Base-by-base conservation (phyloP, 2,888 invertebrate genomes). In the Orthosia cruda region DNA sequence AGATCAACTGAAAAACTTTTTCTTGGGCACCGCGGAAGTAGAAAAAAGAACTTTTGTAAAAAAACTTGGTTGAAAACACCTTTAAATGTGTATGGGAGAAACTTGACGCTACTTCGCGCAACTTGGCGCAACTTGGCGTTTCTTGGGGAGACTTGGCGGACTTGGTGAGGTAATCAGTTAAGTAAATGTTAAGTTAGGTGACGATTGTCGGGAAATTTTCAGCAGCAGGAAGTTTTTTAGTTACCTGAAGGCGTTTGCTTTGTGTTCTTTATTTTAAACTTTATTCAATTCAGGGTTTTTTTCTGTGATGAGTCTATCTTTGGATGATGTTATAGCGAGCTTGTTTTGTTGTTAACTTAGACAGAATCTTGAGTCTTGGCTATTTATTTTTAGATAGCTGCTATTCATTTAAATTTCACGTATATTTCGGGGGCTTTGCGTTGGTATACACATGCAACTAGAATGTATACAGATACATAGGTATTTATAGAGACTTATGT, bases 151-250 rank as follows among this genome's bases (percentile, higher is more conserved):
- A 58, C 52, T 73, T 71, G 70, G 63, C 67, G 26, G 74, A 73
- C 74, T 77, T 81, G 71, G 75, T 63, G 74, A 71, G 73, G 77
- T 87, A 87, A 87, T 87, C 87, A 86, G 81, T 85, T 85, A 85
- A 87, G 86, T 86, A 87, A 87, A 87, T 80, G 83, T 80, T 87
- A 81, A 86, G 86, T 87, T 86, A 77, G 81, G 85, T 84, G 83
- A 80, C 86, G 55, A 87, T 82, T 87, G 87, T 85, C 61, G 50
- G 73, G 67, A 66, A 69, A 71, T 77, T 84, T 81, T 74, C 63
- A 80, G 67, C 20, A 55, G 61, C 26, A 45, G 23, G 71, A 77
- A 77, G 73, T 75, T 85, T 77, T 77, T 79, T 77, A 80, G 72
- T 81, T 65, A 83, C 71, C 74, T 69, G 52, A 26, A 64, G 69